Evolutionary conservation across 2,113 vertebrate species (phyloP).

Genomic region (Pedionomus torquatus): DNA sequence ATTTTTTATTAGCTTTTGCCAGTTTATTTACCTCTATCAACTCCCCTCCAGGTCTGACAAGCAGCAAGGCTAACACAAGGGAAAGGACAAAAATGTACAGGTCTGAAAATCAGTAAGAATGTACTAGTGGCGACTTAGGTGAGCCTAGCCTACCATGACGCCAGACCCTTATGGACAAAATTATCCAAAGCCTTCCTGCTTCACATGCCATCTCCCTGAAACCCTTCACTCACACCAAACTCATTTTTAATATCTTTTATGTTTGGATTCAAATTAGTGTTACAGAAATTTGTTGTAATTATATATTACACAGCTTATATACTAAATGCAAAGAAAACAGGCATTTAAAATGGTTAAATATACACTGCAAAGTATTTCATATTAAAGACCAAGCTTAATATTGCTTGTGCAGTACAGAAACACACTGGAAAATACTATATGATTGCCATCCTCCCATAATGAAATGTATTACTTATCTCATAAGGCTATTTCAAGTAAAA

Average conservation of each 20-base stretch:
- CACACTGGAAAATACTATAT: not conserved
- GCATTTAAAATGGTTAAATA: not conserved
- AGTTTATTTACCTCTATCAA: not conserved
- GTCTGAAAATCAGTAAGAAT: not conserved
- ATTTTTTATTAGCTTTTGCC: slow-evolving; percentile 4
- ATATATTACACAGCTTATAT: not conserved
- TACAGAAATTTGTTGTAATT: not conserved
- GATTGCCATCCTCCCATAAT: not conserved
- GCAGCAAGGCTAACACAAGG: not conserved
- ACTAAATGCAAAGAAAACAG: not conserved
- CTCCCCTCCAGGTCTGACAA: not conserved
- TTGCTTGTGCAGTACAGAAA: not conserved
- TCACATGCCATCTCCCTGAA: not conserved
- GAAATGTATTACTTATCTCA: not conserved
- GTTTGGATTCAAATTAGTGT: not conserved
- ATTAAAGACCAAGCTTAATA: not conserved
- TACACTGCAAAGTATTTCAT: not conserved
- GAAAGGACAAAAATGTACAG: not conserved
- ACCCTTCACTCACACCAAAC: not conserved
- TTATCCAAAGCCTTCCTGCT: not conserved
- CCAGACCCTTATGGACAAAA: not conserved
- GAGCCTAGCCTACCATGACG: not conserved
- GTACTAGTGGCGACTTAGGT: not conserved
- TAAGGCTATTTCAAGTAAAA: slow-evolving; percentile 1
- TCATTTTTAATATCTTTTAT: not conserved